Percentiles rank a stretch among this genome's conserved stretches.
These are phyloP conservation scores for Pachyramphus minor DNA, from an alignment of 2,113 vertebrate species.

Conservation along the genomic window DNA sequence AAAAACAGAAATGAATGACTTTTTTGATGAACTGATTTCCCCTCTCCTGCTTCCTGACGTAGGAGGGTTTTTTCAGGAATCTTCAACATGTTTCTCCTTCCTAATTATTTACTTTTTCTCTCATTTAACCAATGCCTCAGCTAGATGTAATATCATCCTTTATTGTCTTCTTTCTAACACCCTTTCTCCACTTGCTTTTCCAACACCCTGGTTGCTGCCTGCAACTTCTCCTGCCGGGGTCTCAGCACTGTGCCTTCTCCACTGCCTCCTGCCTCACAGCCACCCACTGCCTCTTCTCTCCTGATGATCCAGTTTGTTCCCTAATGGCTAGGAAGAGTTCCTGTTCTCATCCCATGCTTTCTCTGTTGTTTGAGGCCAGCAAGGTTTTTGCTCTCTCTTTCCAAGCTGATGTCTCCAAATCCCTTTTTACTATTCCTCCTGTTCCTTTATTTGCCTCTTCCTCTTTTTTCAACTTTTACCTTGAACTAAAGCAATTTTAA, in stretches of 20 bases:
- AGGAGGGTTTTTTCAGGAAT: background rate
- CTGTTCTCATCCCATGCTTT: background rate
- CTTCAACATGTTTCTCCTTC: background rate
- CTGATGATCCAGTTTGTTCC: rapidly evolving
- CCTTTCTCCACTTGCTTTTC: background rate
- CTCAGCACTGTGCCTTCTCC: background rate
- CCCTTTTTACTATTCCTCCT: background rate
- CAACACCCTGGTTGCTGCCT: background rate
- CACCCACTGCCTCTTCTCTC: background rate
- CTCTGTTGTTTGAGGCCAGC: background rate
- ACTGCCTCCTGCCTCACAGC: background rate
- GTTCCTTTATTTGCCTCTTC: background rate
- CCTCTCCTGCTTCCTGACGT: background rate
- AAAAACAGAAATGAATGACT: background rate
- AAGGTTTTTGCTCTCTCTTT: background rate
- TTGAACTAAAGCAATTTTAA: background rate
- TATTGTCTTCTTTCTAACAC: background rate
- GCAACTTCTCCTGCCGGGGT: background rate
- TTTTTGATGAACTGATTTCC: background rate
- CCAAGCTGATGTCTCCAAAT: background rate
- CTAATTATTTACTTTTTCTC: background rate
- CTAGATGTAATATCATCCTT: background rate
- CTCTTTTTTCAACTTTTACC: background rate
- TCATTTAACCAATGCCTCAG: background rate
- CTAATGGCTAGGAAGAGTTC: background rate